A percentile compares a stretch with the other conserved stretches of the same genome.
These are phyloP conservation scores for Anneissia japonica DNA, from an alignment of 35 echinoderm and acorn worm genomes.

Conservation along the genomic window DNA sequence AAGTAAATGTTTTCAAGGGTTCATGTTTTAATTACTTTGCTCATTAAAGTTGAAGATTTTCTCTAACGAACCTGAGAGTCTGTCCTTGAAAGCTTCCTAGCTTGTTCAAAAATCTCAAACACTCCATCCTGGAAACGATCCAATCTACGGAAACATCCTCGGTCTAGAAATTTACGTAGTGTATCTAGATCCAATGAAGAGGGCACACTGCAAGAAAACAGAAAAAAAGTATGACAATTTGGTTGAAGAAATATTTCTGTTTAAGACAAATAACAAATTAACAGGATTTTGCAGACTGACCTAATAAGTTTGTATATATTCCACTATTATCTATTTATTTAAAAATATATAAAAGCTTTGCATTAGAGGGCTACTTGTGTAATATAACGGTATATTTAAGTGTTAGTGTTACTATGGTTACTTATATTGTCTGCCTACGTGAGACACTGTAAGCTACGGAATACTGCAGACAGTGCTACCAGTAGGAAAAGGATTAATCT, in stretches of 20 bases:
- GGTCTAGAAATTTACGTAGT: slow-evolving; percentile 76
- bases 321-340: no score
- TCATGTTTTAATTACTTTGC: no score
- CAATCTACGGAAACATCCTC: slow-evolving; percentile 79
- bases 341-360: no score
- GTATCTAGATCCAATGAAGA: slow-evolving; percentile 75
- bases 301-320: no score
- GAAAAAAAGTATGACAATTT: no score
- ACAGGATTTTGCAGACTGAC: no score
- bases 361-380: no score
- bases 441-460: not conserved
- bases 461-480: not conserved
- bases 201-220: not conserved
- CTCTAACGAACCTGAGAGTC: slow-evolving; percentile 95
- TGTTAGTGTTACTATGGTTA: not conserved
- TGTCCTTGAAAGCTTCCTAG: slow-evolving; percentile 72
- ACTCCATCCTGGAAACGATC: slow-evolving; percentile 97
- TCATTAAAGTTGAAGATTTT: not conserved
- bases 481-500: not conserved
- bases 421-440: not conserved
- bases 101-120: slow-evolving; percentile 92
- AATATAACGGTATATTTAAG: no score
- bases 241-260: no score
- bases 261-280: no score
- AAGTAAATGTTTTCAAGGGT: no score